phyloP scores from a whole-genome alignment of 2,888 invertebrate species.

The Catonia carolina region DNA sequence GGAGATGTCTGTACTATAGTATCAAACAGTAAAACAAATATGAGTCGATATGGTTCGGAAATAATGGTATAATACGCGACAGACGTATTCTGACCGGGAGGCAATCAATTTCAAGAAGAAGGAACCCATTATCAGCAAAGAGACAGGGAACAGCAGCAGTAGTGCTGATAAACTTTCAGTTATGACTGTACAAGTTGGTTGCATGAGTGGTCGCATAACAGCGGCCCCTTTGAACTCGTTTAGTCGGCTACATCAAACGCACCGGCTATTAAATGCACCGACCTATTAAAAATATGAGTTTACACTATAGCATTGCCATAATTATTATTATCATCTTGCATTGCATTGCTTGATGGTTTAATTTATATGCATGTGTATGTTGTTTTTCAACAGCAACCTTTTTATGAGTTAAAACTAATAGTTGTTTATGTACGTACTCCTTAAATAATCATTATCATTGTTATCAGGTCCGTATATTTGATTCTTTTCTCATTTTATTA shows the following conservation, averaged over 20 bases:
- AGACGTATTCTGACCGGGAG: no score
- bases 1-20: no score
- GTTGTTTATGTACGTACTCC: constrained; percentile 5
- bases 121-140: no score
- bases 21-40: no score
- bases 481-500: no score
- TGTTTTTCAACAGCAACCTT: neutral
- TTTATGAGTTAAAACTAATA: constrained; percentile 4
- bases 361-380: neutral
- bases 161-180: no score
- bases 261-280: constrained; percentile 7
- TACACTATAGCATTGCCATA: constrained; percentile 5
- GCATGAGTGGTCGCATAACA: constrained; percentile 1
- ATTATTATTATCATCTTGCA: constrained; percentile 3
- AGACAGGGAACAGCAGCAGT: no score
- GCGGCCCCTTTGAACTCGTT: neutral
- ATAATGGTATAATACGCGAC: no score
- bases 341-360: constrained; percentile 10
- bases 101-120: no score
- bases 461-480: no score
- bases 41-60: no score
- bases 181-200: constrained; percentile 1
- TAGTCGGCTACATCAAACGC: constrained; percentile 6
- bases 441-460: neutral
- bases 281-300: constrained; percentile 12